Evolutionary conservation across 1,140 invertebrate genomes (phyloP).

Genomic region (Palaemon carinicauda): DNA sequence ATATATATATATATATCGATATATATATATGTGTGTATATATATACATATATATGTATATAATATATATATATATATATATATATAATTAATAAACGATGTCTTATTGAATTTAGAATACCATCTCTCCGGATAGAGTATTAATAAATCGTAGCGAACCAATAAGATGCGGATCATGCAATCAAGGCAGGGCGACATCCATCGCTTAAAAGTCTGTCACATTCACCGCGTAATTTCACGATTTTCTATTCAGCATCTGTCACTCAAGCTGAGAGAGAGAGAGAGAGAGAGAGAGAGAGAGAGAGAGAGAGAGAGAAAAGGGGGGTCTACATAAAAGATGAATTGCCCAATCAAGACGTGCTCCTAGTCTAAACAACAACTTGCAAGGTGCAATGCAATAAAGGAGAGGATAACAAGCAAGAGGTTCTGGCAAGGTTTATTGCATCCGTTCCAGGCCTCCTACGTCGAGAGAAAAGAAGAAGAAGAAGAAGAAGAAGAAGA

Average conservation of each 20-base stretch:
- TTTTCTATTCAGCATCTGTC: too few species aligned
- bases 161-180: too few species aligned
- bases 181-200: too few species aligned
- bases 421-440: background rate
- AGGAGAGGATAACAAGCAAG: background rate
- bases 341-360: background rate
- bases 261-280: background rate
- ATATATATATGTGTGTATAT: background rate
- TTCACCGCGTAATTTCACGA: too few species aligned
- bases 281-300: constrained; percentile 1
- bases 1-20: background rate
- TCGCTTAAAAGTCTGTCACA: too few species aligned
- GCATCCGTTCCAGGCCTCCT: background rate
- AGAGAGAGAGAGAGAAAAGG: background rate
- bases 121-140: too few species aligned
- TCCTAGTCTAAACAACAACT: background rate
- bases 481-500: constrained; percentile 12
- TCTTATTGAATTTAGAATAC: too few species aligned
- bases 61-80: background rate
- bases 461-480: background rate
- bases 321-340: background rate
- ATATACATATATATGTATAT: background rate
- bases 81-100: too few species aligned
- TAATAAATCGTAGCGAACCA: too few species aligned
- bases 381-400: background rate